phyloP scores from a whole-genome alignment of 2,113 vertebrate genomes.

The Rhodinocichla rosea region DNA sequence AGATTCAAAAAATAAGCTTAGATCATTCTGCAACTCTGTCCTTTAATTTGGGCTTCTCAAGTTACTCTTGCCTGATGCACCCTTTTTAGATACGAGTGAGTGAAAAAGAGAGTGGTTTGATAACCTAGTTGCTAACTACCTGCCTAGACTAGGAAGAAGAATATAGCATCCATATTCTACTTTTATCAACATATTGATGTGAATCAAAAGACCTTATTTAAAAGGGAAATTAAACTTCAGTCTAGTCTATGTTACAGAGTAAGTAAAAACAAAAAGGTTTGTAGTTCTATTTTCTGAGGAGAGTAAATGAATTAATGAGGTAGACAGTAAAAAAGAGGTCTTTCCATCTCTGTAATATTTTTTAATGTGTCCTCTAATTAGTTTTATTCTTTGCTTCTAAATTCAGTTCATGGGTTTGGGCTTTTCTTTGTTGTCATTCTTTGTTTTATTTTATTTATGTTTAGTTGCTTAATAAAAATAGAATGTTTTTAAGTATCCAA shows the following conservation, averaged over 20 bases:
- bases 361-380: background rate
- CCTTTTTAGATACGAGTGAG: background rate
- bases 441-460: background rate
- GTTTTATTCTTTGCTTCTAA: background rate
- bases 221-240: background rate
- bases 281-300: background rate
- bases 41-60: background rate
- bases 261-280: background rate
- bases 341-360: background rate
- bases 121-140: background rate
- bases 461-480: background rate
- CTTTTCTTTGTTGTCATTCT: background rate
- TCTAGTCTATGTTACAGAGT: background rate
- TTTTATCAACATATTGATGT: background rate
- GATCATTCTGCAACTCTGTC: background rate
- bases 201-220: background rate
- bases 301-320: background rate
- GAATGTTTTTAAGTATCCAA: background rate
- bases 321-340: background rate
- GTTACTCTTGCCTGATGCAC: background rate
- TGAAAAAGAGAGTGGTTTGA: background rate
- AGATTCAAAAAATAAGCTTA: background rate
- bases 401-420: background rate
- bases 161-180: background rate
- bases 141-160: background rate